A percentile compares a stretch with the other conserved stretches of the same genome.
Evolutionary conservation across 2,113 vertebrate genomes (phyloP).

Genomic region (Seriola aureovittata): DNA sequence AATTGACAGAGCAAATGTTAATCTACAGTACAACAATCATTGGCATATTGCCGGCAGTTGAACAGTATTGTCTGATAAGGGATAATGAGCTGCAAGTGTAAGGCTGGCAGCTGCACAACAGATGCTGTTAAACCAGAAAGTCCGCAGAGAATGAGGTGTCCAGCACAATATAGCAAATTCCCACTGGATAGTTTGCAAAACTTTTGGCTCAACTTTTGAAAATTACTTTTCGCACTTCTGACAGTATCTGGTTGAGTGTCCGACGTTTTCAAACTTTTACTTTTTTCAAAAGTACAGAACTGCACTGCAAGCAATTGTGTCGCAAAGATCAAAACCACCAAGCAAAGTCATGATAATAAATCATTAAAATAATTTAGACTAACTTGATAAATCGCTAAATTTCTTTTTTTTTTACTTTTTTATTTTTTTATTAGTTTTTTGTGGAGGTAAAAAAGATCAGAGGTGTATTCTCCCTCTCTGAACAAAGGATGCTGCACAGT

Average conservation of each 20-base stretch:
- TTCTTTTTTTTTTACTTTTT: too few species aligned
- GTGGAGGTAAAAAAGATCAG: too few species aligned
- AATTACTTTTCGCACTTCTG: background rate
- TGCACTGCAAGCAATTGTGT: background rate
- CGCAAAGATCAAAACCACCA: too few species aligned
- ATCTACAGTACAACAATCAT: conserved; percentile 1
- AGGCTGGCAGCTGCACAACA: background rate
- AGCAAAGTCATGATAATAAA: too few species aligned
- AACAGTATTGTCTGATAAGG: background rate
- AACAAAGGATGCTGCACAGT: background rate
- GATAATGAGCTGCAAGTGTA: conserved; percentile 1
- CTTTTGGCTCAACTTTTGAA: background rate
- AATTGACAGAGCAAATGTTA: conserved; percentile 31
- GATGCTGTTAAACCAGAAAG: conserved; percentile 11
- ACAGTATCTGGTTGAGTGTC: background rate
- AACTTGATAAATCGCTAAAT: too few species aligned
- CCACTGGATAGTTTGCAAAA: background rate
- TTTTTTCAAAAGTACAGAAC: background rate
- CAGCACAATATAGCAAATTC: background rate
- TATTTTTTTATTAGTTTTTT: too few species aligned
- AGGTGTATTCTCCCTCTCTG: background rate
- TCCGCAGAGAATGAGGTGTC: background rate
- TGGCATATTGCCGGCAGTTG: conserved; percentile 12
- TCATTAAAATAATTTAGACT: too few species aligned
- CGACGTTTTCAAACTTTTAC: background rate